Percentiles rank a stretch among this genome's conserved stretches.
These are phyloP conservation scores for Campylomormyrus tamandua DNA, from an alignment of 2,113 vertebrate genomes.

Conservation along the genomic window DNA sequence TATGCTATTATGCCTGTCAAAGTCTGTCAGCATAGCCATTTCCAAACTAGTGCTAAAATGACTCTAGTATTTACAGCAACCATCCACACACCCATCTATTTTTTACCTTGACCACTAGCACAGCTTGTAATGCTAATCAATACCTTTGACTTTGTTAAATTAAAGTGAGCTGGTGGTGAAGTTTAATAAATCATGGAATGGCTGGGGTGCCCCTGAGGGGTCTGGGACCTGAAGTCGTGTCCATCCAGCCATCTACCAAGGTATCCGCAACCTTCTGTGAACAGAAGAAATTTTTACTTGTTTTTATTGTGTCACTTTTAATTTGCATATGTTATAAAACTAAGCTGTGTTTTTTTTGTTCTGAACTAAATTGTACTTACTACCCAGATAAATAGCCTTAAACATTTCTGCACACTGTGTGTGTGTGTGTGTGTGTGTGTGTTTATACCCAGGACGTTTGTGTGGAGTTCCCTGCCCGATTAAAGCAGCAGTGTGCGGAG, in stretches of 20 bases:
- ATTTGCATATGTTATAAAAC: background rate
- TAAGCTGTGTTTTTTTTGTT: background rate
- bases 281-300: background rate
- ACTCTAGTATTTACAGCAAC: background rate
- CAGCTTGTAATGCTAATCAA: background rate
- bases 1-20: background rate
- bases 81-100: background rate
- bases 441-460: background rate
- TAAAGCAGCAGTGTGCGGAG: background rate
- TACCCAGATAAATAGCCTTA: too few relatives aligned
- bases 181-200: background rate
- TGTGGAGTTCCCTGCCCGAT: background rate
- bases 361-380: background rate
- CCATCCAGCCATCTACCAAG: background rate
- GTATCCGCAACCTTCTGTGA: background rate
- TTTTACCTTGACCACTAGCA: background rate
- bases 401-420: background rate
- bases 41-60: background rate
- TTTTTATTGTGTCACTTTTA: background rate
- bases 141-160: background rate
- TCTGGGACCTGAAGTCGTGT: background rate
- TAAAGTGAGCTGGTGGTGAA: background rate
- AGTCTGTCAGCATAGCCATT: background rate
- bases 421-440: background rate
- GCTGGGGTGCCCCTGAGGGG: background rate